Evolutionary conservation across 1,140 invertebrate species (phyloP), one percentile per base, ranked within the genome.

Genomic region (Nixonia krombeini): DNA sequence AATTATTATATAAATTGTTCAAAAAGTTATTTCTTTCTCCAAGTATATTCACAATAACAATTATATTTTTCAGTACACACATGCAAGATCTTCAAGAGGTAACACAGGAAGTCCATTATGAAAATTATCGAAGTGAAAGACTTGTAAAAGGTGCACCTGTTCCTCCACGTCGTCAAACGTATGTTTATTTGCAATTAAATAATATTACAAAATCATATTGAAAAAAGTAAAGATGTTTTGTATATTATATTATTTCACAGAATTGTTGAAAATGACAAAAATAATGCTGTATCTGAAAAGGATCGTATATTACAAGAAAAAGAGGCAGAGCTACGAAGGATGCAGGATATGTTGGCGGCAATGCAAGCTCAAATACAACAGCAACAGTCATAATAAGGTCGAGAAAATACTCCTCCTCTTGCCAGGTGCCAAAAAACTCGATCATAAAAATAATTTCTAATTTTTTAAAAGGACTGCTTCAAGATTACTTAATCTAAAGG

Each of bases 61-160:
- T 7, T 2, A 59, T n/a, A 8, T 50, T 29, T 84, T 86, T n/a
- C 73, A 93, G 92, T 47, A 96, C 95, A 5, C 95, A 98, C 78
- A 95, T 98, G 93, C 95, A 97, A 85, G 96, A 98, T 86, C 85
- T 98, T 35, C 96, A 98, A 81, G 96, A 98, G 84, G 94, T 97
- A 2, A 98, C 96, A 0, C 93, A 96, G 74, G 94, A 96, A 82
- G 95, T 98, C 12, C 96, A 98, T 85, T 98, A 98, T 82, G 96
- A 98, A 86, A 98, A 98, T 85, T 98, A 97, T 80, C 89, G 96
- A 47, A 94, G 93, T 10, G 93, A 96, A 79, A 88, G 93, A 73
- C 84, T 96, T 53, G 94, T 92, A 10, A 92, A 94, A 83, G 92
- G 91, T 58, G 91, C 90, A 16, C 91, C 92, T 52, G 88, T 90